Conservation (phyloP, 64 coral and sea anemone species). For the Astreopora myriophthalma region DNA sequence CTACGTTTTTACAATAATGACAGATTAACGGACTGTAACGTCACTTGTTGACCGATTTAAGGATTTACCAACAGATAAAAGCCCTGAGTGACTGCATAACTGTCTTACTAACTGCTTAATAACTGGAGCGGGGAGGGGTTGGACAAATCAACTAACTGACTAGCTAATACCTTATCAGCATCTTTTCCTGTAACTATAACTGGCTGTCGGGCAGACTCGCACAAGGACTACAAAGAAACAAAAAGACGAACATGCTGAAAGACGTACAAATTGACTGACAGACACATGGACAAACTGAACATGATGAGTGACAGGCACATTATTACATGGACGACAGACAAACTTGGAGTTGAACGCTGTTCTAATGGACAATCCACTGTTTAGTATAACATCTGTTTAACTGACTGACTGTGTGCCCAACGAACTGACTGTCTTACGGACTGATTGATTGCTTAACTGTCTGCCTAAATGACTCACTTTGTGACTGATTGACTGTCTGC, state of each 20-base stretch:
- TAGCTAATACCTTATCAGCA: too few species aligned
- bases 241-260: background rate
- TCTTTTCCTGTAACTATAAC: too few species aligned
- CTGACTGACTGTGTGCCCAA: too few species aligned
- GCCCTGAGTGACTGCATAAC: background rate
- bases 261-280: background rate
- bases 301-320: too few species aligned
- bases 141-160: background rate
- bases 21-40: background rate
- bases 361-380: too few species aligned
- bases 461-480: background rate
- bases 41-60: background rate
- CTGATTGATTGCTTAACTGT: background rate
- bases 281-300: background rate
- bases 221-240: too few species aligned
- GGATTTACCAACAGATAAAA: background rate
- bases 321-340: background rate
- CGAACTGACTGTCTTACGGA: background rate
- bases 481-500: background rate
- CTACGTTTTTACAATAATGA: background rate
- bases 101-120: background rate
- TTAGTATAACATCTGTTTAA: too few species aligned
- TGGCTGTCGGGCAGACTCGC: too few species aligned
- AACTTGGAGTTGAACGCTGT: background rate
- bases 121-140: background rate